Evolutionary conservation across 2,113 vertebrate genomes (phyloP).

Genomic region (Alethe castanea): DNA sequence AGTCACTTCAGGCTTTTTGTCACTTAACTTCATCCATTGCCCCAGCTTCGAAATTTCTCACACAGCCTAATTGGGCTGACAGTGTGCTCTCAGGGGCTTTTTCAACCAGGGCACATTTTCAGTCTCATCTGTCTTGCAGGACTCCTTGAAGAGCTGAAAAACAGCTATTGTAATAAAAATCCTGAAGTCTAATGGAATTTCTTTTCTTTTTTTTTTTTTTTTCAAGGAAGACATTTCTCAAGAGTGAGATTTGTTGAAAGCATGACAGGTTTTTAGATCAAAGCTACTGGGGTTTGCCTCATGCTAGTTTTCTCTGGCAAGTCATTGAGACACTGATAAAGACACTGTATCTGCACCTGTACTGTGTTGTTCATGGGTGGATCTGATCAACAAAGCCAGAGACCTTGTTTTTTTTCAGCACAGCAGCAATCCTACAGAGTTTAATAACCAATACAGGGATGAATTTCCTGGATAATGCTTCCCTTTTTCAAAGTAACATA

Average conservation of each 20-base stretch:
- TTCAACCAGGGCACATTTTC: neutral
- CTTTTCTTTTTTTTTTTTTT: neutral
- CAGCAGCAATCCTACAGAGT: neutral
- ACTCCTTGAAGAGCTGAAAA: neutral
- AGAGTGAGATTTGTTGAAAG: neutral
- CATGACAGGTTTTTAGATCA: neutral
- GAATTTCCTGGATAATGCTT: neutral
- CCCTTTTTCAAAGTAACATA: neutral
- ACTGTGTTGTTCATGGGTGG: neutral
- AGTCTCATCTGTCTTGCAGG: neutral
- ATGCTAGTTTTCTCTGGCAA: neutral
- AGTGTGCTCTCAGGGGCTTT: neutral
- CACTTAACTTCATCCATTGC: neutral
- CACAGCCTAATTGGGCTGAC: neutral
- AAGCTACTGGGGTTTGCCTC: neutral
- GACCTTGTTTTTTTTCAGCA: neutral
- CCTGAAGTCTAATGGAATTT: neutral
- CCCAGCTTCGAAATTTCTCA: neutral
- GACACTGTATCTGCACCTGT: neutral
- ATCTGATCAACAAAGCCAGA: neutral
- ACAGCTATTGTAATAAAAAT: neutral
- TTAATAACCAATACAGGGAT: neutral
- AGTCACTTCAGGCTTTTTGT: conserved; percentile 4
- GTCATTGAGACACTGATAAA: rapidly evolving
- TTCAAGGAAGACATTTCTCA: neutral